Evolutionary conservation across 23 tunicate species (phyloP).

Genomic region (Halocynthia roretzi): DNA sequence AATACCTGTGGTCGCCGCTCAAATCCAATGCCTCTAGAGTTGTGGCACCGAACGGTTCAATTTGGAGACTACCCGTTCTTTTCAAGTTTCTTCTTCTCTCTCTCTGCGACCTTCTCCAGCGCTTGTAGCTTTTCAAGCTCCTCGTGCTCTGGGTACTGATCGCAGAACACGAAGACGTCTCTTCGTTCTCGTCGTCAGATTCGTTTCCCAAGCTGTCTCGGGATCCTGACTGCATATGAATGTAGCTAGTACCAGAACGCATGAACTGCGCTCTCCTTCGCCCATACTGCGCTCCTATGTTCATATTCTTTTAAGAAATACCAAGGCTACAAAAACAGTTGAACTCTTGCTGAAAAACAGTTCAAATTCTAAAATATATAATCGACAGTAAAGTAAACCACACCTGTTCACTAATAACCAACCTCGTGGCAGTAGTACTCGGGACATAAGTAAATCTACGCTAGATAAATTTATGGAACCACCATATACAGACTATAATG

Average conservation of each 20-base stretch:
- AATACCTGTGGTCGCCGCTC: slow-evolving; percentile 9
- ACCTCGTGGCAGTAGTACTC: too few relatives aligned
- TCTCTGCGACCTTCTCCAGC: slow-evolving; percentile 6
- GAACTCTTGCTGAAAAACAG: too few relatives aligned
- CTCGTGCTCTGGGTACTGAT: slow-evolving; percentile 5
- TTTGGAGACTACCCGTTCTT: background rate
- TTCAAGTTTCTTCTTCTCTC: background rate
- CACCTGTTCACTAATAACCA: too few relatives aligned
- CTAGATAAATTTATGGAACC: too few relatives aligned
- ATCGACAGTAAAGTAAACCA: too few relatives aligned
- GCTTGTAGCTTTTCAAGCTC: background rate
- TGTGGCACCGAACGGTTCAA: background rate
- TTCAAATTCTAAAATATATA: too few relatives aligned
- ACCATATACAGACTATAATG: too few relatives aligned
- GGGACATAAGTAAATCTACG: too few relatives aligned
- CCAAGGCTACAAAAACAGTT: too few relatives aligned
- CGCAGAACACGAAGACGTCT: background rate
- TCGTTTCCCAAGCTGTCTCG: slow-evolving; percentile 2
- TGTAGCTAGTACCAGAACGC: background rate
- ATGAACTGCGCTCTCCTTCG: slow-evolving; percentile 6
- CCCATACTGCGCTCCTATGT: background rate
- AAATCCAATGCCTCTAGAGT: slow-evolving; percentile 9
- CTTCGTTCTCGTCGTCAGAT: background rate
- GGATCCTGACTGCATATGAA: background rate
- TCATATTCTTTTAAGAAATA: too few relatives aligned